Evolutionary conservation across 2,113 vertebrate species (phyloP), one percentile per base, ranked within the genome.

Genomic region (Chloebia gouldiae): DNA sequence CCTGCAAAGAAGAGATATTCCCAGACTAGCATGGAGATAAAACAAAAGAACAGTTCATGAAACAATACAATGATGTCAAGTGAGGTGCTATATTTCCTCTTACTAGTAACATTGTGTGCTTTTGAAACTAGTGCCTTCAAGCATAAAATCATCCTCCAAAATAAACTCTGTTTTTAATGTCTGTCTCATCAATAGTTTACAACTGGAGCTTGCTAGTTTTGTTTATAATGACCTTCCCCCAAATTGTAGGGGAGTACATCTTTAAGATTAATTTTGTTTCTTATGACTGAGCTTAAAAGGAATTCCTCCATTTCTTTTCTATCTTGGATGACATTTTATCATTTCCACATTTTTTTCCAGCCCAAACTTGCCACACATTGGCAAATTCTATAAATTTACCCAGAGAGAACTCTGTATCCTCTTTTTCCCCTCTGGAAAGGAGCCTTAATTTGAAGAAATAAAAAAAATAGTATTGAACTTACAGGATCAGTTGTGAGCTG

Each of bases 291-390:
- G 28, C 15, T 92, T 86, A 63, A 92, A 78, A 77, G 27, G 56
- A 88, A 92, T 81, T 51, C 3, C 13, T 93, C 19, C 5, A n/a
- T 77, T 90, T 88, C 16, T 77, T 91, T 80, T 85, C 75, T 90
- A 4, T 88, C 47, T 85, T 88, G 76, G 68, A 63, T 90, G 81
- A 81, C 54, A 80, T 86, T 94, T 94, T 93, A 65, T 63, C 39
- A 71, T 86, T 94, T 94, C 33, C 71, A 70, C 33, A 20, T 70
- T 94, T 96, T 95, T 94, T 92, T 91, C 81, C 59, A 86, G 40
- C 30, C 37, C n/a, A 54, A 54, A 93, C 49, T 79, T 68, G 49
- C 28, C n/a, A 2, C 39, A 75, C 20, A 31, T 16, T 66, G 27
- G 44, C 35, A 77, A 86, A 90, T 60, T 86, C 45, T 73, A 40